A percentile compares a stretch with the other conserved stretches of the same genome.
phyloP scores from a whole-genome alignment of 2,797 vertebrate genomes.

The Halcyon smyrnensis region DNA sequence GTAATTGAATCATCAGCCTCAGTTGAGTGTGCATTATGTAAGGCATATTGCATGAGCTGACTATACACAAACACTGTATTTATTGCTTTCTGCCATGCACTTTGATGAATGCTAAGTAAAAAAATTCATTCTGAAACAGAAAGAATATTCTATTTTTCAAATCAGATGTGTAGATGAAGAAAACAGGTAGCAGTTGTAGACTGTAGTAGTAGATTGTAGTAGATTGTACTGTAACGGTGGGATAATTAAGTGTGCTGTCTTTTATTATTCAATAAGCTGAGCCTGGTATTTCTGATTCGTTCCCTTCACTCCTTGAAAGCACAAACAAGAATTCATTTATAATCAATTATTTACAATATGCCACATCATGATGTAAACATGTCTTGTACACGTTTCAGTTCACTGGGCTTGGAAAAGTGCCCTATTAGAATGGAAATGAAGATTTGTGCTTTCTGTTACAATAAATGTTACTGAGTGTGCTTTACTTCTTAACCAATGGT shows the following conservation, averaged over 20 bases:
- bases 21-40: not conserved
- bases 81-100: not conserved
- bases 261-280: not conserved
- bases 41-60: not conserved
- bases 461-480: not conserved
- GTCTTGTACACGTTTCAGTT: not conserved
- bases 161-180: slow-evolving; percentile 23
- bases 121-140: slow-evolving; percentile 46
- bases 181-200: not conserved
- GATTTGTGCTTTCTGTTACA: not conserved
- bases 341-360: not conserved
- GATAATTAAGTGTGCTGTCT: not conserved
- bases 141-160: slow-evolving; percentile 65
- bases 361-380: not conserved
- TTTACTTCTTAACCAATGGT: not conserved
- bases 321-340: not conserved
- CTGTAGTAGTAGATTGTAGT: not conserved
- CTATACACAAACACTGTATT: slow-evolving; percentile 10
- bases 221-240: slow-evolving; percentile 25
- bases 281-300: not conserved
- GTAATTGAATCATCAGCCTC: not conserved
- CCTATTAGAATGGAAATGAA: not conserved
- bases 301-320: not conserved
- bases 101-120: slow-evolving; percentile 44
- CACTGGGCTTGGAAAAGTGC: not conserved